Percentiles rank a stretch among this genome's conserved stretches.
Evolutionary conservation across 1,140 invertebrate species (phyloP).

Genomic region (Bathynomus jamesi): DNA sequence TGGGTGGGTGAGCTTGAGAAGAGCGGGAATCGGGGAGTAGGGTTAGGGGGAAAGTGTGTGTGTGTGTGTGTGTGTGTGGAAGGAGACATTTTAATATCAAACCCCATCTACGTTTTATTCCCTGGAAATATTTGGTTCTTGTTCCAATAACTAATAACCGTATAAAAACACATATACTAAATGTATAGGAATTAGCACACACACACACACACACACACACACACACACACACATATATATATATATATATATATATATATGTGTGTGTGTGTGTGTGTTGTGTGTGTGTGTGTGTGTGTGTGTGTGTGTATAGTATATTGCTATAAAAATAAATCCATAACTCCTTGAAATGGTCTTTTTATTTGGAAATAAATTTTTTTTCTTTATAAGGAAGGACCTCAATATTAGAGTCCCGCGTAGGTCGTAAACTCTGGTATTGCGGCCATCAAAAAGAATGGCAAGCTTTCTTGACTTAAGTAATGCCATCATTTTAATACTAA

Average conservation of each 20-base stretch:
- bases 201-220: not conserved
- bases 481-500: conserved; percentile 1
- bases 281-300: not conserved
- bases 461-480: not conserved
- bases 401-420: not conserved
- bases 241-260: conserved; percentile 8
- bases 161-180: not conserved
- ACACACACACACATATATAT: not conserved
- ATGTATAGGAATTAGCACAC: not conserved
- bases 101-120: too few relatives aligned
- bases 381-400: not conserved
- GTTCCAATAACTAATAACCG: not conserved
- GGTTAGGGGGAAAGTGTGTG: not conserved
- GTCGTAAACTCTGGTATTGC: not conserved
- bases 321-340: too few relatives aligned
- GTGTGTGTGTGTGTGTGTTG: not conserved
- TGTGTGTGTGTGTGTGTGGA: not conserved
- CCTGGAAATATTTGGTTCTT: not conserved
- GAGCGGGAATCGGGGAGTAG: not conserved
- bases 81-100: not conserved
- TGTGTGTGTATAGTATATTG: too few relatives aligned
- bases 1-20: not conserved
- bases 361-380: not conserved
- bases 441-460: not conserved
- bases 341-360: not conserved